These are phyloP conservation scores for Rhabdornis inornatus DNA, from an alignment of 2,113 vertebrate genomes.

Conservation along the genomic window DNA sequence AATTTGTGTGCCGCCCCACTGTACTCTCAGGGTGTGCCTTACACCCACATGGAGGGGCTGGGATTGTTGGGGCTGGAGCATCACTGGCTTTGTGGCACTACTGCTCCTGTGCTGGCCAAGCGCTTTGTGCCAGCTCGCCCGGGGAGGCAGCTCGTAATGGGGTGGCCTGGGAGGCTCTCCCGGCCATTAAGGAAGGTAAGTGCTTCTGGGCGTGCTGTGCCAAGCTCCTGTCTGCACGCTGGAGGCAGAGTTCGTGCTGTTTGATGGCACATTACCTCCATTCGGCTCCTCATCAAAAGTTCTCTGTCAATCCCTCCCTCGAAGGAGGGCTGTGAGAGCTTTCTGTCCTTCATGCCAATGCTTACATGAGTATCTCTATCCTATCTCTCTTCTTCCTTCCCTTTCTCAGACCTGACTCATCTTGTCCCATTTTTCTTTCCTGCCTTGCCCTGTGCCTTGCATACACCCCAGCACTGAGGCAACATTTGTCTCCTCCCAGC, in stretches of 20 bases:
- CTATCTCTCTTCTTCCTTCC: not conserved
- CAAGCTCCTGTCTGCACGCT: not conserved
- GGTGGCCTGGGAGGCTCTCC: not conserved
- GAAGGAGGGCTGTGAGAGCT: not conserved
- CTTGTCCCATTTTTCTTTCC: not conserved
- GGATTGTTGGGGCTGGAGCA: fast-evolving
- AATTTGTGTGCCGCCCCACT: fast-evolving
- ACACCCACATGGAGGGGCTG: fast-evolving
- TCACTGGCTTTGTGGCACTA: fast-evolving
- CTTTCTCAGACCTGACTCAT: not conserved
- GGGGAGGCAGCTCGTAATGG: not conserved
- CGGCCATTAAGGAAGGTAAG: not conserved
- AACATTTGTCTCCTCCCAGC: not conserved
- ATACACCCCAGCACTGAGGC: not conserved
- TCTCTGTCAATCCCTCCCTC: not conserved
- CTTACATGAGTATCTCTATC: not conserved
- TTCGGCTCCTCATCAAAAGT: not conserved
- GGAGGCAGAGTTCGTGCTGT: not conserved
- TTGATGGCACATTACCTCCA: conserved; percentile 18
- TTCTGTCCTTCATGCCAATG: not conserved
- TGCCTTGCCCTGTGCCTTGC: not conserved
- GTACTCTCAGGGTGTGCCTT: not conserved
- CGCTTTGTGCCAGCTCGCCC: not conserved
- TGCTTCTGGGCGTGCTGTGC: not conserved
- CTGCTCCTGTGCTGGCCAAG: not conserved